These are phyloP conservation scores for Protonibea diacanthus DNA, from an alignment of 2,797 vertebrate genomes.

Conservation along the genomic window DNA sequence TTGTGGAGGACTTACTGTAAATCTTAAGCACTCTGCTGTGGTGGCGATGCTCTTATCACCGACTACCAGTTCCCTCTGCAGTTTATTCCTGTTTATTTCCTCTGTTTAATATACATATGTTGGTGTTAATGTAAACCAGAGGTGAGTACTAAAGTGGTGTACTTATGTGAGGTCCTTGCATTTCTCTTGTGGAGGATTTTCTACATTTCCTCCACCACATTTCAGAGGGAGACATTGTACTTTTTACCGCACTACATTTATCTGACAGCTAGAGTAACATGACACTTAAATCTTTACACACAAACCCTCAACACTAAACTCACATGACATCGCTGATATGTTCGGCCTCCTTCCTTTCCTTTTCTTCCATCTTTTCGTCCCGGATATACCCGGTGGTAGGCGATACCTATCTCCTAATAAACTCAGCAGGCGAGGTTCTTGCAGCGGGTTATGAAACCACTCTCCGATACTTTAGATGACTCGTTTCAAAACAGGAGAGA, in stretches of 20 bases:
- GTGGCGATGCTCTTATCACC: too few relatives aligned
- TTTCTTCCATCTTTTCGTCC: background rate
- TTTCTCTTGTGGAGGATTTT: background rate
- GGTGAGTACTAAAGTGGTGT: background rate
- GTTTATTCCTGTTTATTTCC: too few relatives aligned
- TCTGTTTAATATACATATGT: too few relatives aligned
- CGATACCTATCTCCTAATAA: constrained; percentile 1
- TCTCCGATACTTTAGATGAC: background rate
- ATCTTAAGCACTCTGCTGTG: background rate
- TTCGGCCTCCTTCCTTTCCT: background rate
- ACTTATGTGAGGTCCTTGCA: background rate
- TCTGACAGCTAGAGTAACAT: background rate
- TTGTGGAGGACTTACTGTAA: constrained; percentile 7
- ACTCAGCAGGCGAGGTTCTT: constrained; percentile 32
- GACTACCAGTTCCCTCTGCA: too few relatives aligned
- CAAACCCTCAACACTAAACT: background rate
- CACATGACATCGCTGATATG: background rate
- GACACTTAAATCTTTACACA: background rate
- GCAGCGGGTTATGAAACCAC: constrained; percentile 14
- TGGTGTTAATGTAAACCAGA: constrained; percentile 1
- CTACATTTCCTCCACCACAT: background rate
- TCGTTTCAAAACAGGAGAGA: background rate
- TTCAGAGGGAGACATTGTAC: background rate
- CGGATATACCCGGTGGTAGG: background rate
- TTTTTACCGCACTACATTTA: background rate